These are phyloP conservation scores for Geodia barretti DNA, from an alignment of 37 sponge, comb jelly and placozoan genomes.

Conservation along the genomic window DNA sequence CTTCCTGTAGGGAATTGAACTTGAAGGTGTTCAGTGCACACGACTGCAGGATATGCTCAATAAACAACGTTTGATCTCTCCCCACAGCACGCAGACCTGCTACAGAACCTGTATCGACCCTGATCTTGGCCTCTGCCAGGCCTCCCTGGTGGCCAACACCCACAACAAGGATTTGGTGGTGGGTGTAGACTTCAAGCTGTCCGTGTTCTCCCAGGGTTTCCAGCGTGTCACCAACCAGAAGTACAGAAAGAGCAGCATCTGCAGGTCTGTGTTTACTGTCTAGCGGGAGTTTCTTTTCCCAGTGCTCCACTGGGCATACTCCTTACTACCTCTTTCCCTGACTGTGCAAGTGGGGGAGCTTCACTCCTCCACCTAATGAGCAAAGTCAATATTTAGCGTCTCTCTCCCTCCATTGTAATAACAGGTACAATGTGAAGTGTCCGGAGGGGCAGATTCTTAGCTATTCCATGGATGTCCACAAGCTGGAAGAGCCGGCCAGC, in stretches of 20 bases:
- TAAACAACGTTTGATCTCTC: background rate
- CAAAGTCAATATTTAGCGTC: too few relatives aligned
- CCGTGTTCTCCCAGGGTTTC: background rate
- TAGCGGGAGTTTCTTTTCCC: background rate
- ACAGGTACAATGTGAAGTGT: background rate
- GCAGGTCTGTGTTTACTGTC: background rate
- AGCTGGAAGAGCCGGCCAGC: background rate
- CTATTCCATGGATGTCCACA: background rate
- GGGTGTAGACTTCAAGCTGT: background rate
- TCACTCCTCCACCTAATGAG: too few relatives aligned
- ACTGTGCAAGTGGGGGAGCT: too few relatives aligned
- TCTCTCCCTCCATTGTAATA: too few relatives aligned
- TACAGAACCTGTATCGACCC: background rate
- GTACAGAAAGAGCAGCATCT: background rate
- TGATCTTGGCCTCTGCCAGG: background rate
- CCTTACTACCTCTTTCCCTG: background rate
- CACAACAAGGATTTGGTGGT: background rate
- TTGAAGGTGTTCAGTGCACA: too few relatives aligned
- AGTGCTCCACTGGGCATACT: too few relatives aligned
- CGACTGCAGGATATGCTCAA: background rate
- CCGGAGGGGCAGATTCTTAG: background rate
- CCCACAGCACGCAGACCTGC: background rate
- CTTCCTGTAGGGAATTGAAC: too few relatives aligned
- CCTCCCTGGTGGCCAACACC: background rate
- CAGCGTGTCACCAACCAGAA: background rate